Base-by-base conservation (phyloP, 1,140 invertebrate genomes). In the Drosophila albomicans region DNA sequence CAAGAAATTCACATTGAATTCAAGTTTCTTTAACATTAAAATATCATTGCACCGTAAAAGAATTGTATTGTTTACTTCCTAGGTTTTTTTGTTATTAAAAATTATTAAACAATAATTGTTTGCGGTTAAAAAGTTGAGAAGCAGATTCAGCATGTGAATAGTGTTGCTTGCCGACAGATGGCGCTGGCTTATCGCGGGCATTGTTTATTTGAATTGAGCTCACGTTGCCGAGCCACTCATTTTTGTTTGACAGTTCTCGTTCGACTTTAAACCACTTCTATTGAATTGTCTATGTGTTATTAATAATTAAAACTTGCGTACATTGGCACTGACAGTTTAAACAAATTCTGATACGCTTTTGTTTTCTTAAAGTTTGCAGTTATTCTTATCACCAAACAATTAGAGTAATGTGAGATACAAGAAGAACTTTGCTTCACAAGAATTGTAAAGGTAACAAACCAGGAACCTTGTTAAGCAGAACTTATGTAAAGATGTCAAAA, bases 121-220 rank as follows among this genome's bases (percentile, higher is more conserved):
- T 11, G 38, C 38, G 20, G 20, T 41, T 41, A 3, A 20, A 3
- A 41, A 10, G 30, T 41, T 41, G n/a, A n/a, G n/a, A n/a, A n/a
- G n/a, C n/a, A n/a, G n/a, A n/a, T n/a, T n/a, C n/a, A n/a, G 6
- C 30, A 32, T 6, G 6, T 5, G 30, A 32, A 32, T 32, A 32
- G 1, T 32, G 5, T 32, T 32, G 5, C 30, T 0, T 32, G 30
- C 0, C 7, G 6, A 32, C 30, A 32, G 30, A 32, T 32, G 30
- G 61, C 82, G 75, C 67, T 41, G 68, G 43, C 28, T 20, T 25
- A 15, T 54, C 49, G 66, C 68, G 68, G 68, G 61, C 11, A 57
- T 20, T 6, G 2, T 2, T 64, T 25, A 56, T 82, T 82, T 82
- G 6, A 72, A 43, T 45, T 35, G 3, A 48, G 15, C 15, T 48